Evolutionary conservation across 92 coral and sea anemone genomes (phyloP).

Genomic region (Ricordea florida): DNA sequence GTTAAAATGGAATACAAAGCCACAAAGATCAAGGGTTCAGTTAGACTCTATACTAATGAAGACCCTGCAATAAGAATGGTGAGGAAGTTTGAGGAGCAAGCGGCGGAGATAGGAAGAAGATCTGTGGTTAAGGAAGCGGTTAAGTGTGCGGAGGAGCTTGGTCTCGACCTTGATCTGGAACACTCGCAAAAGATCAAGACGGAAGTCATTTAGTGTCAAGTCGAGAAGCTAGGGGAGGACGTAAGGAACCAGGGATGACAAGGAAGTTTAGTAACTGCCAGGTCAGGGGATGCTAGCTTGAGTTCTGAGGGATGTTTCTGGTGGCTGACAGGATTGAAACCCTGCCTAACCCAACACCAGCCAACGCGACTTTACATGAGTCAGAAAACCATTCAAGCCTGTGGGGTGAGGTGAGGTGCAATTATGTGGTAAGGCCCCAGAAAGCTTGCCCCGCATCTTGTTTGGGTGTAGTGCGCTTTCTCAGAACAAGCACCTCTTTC

Average conservation of each 20-base stretch:
- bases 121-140: background rate
- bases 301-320: background rate
- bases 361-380: background rate
- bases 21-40: no score
- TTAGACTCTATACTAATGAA: no score
- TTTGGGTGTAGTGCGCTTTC: conserved; percentile 8
- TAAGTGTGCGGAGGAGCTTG: background rate
- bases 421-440: conserved; percentile 11
- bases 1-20: conserved; percentile 4
- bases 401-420: background rate
- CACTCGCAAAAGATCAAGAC: background rate
- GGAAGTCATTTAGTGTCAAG: background rate
- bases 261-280: background rate
- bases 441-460: conserved; percentile 1
- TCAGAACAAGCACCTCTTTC: background rate
- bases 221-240: background rate
- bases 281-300: background rate
- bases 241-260: background rate
- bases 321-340: background rate
- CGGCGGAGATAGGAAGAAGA: background rate
- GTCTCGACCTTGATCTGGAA: background rate
- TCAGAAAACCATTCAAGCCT: background rate
- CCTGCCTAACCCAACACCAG: background rate
- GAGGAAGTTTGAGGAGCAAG: background rate
- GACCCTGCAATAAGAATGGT: no score